Evolutionary conservation across 2,797 vertebrate species (phyloP), one percentile per base, ranked within the genome.

Genomic region (Cyprinella venusta): DNA sequence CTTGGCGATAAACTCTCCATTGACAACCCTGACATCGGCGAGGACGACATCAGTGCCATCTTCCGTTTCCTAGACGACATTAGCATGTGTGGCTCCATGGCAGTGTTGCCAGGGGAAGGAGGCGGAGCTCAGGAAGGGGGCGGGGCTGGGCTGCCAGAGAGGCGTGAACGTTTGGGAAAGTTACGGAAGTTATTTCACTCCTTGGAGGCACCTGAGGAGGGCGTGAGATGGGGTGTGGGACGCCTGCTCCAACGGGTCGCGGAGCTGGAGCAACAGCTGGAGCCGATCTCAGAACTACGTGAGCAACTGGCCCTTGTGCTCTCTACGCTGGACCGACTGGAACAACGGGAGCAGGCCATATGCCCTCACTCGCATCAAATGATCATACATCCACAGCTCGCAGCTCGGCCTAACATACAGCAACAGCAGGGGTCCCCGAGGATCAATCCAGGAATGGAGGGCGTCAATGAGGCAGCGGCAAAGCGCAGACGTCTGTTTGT

Each of bases 21-120:
- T 1, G 98, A 98, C 0, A 97, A 98, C 89, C 97, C 97, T 0
- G 98, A 99, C 69, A 93, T 96, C 45, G 95, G 96, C 0, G 95
- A 95, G 82, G 98, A 99, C 1, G 97, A 99, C 89, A 99, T 99
- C 90, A 99, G 98, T 10, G 97, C 96, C 82, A 99, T 99, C 76
- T 99, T 99, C 89, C 94, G 97, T 1, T 99, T 99, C 88, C 92
- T 99, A 59, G 98, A 99, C 12, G 98, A 99, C 88, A 97, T 99
- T 93, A 99, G 98, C n/a, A 93, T 99, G 94, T 98, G 96, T 0
- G 98, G 96, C 6, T 99, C 98, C 0, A 97, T 97, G 0, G 98
- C 97, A 2, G 96, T 98, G 69, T 93, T 98, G 56, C 96, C 97
- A 0, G 95, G 92, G 0, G 97, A 96, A 63, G 95, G 93, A 81